Conservation (phyloP, 2,888 invertebrate genomes). For the Andrena trimmerana region DNA sequence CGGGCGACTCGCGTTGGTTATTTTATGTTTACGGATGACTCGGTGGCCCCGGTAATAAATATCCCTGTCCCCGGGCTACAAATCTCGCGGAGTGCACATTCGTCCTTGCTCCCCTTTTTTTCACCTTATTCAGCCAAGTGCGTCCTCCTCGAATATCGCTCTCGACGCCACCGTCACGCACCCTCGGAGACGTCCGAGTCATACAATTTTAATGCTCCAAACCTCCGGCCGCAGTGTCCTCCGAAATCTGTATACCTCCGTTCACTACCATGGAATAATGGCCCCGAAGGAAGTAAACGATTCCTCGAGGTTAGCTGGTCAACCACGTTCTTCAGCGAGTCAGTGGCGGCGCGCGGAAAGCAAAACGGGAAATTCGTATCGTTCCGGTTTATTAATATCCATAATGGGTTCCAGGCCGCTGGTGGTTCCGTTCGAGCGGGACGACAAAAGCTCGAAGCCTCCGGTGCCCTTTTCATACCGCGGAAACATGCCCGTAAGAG, state of each 20-base stretch:
- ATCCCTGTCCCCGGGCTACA: conserved; percentile 55
- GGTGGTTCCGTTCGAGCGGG: neutral
- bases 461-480: neutral
- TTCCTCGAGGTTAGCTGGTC: no score
- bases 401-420: conserved; percentile 12
- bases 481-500: neutral
- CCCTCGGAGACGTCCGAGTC: neutral
- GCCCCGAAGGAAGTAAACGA: no score
- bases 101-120: conserved; percentile 42
- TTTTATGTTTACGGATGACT: conserved; percentile 69
- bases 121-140: conserved; percentile 28
- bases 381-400: conserved; percentile 29
- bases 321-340: no score
- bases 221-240: neutral
- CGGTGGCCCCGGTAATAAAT: conserved; percentile 58
- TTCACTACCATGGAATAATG: no score
- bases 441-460: neutral
- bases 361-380: neutral
- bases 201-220: neutral
- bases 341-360: neutral
- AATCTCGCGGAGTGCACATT: conserved; percentile 55
- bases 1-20: conserved; percentile 58
- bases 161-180: neutral
- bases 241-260: neutral
- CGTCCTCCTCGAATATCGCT: conserved; percentile 17